Conservation (phyloP, 2,113 vertebrate species). For the Phaethornis superciliosus region DNA sequence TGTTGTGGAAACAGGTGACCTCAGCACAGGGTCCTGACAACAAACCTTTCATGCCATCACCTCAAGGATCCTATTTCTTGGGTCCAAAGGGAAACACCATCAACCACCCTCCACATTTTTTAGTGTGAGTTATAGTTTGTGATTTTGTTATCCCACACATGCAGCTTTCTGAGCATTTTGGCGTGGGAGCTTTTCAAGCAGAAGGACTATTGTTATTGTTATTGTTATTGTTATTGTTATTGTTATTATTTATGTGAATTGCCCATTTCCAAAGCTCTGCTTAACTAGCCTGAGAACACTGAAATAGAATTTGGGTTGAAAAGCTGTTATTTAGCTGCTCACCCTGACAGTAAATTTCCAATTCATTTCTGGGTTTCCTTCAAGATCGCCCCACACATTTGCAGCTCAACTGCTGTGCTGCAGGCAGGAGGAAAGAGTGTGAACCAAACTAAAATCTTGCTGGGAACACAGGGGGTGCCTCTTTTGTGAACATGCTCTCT, state of each 20-base stretch:
- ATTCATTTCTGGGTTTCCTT: background rate
- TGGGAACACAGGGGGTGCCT: rapidly evolving
- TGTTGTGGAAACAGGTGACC: background rate
- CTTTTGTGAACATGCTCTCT: background rate
- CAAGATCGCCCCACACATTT: rapidly evolving
- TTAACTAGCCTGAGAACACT: background rate
- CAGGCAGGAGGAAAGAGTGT: background rate
- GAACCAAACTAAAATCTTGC: background rate
- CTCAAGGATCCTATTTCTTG: background rate
- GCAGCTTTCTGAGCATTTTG: background rate
- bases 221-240: background rate
- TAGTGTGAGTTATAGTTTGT: background rate
- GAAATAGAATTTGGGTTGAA: background rate
- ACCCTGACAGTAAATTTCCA: background rate
- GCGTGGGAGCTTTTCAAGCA: background rate
- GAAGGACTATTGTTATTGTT: background rate
- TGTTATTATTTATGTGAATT: background rate
- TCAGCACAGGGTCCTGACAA: rapidly evolving
- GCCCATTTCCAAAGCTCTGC: background rate
- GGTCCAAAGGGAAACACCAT: rapidly evolving
- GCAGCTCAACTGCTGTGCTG: background rate
- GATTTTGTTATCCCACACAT: background rate
- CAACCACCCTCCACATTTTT: background rate
- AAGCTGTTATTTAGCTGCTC: slow-evolving; percentile 3
- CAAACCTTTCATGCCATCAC: background rate